These are phyloP conservation scores for Drosophila pectinifera DNA, from an alignment of 1,140 invertebrate genomes.

Conservation along the genomic window DNA sequence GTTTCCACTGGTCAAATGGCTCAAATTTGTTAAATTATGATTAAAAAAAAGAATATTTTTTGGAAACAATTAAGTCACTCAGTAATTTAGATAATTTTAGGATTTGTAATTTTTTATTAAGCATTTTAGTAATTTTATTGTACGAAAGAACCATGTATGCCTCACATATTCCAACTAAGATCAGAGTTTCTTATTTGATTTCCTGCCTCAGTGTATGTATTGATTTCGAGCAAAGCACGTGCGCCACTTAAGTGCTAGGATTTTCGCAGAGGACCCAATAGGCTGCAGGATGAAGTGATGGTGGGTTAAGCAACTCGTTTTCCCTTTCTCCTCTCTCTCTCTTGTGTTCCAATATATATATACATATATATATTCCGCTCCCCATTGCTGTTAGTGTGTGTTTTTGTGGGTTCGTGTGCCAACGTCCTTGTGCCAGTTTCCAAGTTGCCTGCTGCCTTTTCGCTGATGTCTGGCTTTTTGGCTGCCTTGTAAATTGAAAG, in stretches of 20 bases:
- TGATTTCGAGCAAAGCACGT: constrained; percentile 74
- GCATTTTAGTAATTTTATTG: background rate
- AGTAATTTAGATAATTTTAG: background rate
- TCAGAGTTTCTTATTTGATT: constrained; percentile 33
- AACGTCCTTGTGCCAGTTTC: constrained; percentile 81
- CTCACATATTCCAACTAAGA: constrained; percentile 32
- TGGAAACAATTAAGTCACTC: background rate
- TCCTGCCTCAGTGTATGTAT: constrained; percentile 64
- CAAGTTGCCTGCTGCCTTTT: constrained; percentile 67
- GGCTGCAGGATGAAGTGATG: constrained; percentile 34
- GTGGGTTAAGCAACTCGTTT: constrained; percentile 47
- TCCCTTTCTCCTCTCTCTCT: constrained; percentile 26
- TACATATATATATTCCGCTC: background rate
- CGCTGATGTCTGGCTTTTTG: constrained; percentile 77
- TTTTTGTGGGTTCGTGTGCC: constrained; percentile 22
- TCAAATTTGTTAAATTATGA: constrained; percentile 19
- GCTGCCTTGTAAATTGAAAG: constrained; percentile 77
- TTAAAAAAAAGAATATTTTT: background rate
- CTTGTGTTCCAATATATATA: background rate
- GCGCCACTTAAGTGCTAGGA: constrained; percentile 71
- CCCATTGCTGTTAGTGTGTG: constrained; percentile 2
- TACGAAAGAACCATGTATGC: background rate
- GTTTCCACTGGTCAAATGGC: constrained; percentile 23
- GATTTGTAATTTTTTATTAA: background rate
- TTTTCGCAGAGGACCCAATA: constrained; percentile 52